These are phyloP conservation scores for Cardiocondyla obscurior DNA, from an alignment of 1,140 invertebrate genomes.

Conservation along the genomic window DNA sequence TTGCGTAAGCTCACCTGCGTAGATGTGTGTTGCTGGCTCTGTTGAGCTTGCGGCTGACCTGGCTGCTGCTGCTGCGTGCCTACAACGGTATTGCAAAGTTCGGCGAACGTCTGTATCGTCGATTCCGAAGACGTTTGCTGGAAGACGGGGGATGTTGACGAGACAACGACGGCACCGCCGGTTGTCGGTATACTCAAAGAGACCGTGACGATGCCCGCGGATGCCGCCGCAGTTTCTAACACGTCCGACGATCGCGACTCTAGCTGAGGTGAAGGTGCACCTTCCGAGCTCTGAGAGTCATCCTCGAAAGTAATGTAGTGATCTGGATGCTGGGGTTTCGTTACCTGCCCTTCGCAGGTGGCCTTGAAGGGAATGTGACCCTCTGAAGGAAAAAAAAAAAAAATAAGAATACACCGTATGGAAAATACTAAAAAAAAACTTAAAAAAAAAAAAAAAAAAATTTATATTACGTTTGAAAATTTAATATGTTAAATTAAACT, in stretches of 20 bases:
- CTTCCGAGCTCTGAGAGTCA: constrained; percentile 93
- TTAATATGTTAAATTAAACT: background rate
- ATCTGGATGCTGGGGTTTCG: constrained; percentile 92
- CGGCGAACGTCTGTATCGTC: constrained; percentile 85
- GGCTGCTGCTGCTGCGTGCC: constrained; percentile 79
- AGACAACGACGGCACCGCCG: constrained; percentile 85
- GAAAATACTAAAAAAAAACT: too few relatives aligned
- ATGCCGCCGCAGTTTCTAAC: constrained; percentile 86
- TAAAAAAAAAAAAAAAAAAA: too few relatives aligned
- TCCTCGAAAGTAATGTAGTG: constrained; percentile 94
- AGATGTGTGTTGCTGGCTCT: constrained; percentile 74
- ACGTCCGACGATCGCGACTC: constrained; percentile 83
- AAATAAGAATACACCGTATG: too few relatives aligned
- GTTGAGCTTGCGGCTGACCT: constrained; percentile 67
- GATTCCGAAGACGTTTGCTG: constrained; percentile 79
- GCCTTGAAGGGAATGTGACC: constrained; percentile 96
- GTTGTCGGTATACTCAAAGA: constrained; percentile 86
- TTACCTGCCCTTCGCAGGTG: constrained; percentile 93
- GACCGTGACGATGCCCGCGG: constrained; percentile 87
- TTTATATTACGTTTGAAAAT: background rate
- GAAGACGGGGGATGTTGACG: constrained; percentile 83
- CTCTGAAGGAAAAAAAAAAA: constrained; percentile 85
- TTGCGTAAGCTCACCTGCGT: constrained; percentile 70
- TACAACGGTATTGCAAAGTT: constrained; percentile 86
- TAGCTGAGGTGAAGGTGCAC: constrained; percentile 81